Conservation (phyloP, 2,888 invertebrate species). For the Ceramica pisi region DNA sequence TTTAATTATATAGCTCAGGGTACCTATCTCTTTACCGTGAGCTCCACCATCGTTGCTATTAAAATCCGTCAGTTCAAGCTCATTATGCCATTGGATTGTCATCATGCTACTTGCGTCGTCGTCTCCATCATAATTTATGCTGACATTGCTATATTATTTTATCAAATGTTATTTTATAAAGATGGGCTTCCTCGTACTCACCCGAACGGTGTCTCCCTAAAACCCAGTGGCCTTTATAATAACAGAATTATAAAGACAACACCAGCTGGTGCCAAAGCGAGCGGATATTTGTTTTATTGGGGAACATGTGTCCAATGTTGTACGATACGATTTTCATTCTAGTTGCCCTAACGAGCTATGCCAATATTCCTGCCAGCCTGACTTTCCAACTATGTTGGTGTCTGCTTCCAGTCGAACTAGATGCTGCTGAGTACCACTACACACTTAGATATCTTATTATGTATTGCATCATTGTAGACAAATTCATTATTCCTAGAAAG, state of each 20-base stretch:
- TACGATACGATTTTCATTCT: constrained; percentile 19
- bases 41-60: no score
- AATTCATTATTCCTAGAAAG: background rate
- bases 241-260: constrained; percentile 59
- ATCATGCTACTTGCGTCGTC: no score
- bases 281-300: constrained; percentile 68
- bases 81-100: no score
- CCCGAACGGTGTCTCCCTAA: constrained; percentile 9
- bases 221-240: constrained; percentile 46
- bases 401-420: no score
- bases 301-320: constrained; percentile 49
- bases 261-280: constrained; percentile 67
- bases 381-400: no score
- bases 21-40: no score
- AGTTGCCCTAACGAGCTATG: background rate
- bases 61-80: no score
- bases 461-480: background rate
- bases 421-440: no score
- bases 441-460: background rate
- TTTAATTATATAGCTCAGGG: no score
- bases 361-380: no score
- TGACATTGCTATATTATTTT: background rate
- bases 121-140: no score
- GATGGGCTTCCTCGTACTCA: background rate
- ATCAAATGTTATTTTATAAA: background rate